A percentile compares a stretch with the other conserved stretches of the same genome.
phyloP scores from a whole-genome alignment of 2,797 vertebrate genomes.

The Yasuhikotakia modesta region DNA sequence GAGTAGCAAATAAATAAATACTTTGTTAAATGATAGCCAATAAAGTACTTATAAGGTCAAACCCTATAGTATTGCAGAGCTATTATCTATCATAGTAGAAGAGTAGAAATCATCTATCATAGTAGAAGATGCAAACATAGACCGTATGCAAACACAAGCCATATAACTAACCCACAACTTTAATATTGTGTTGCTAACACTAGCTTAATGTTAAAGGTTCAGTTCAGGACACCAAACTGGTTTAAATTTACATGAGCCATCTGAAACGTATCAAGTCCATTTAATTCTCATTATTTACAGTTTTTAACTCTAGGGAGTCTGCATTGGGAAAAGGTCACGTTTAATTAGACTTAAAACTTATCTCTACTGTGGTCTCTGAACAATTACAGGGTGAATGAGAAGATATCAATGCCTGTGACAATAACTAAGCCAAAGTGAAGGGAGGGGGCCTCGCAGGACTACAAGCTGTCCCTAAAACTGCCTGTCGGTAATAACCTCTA shows the following conservation, averaged over 20 bases:
- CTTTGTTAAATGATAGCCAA: not conserved
- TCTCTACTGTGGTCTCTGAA: slow-evolving; percentile 61
- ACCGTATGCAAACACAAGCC: no score
- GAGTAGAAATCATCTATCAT: not conserved
- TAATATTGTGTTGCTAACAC: no score
- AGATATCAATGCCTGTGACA: slow-evolving; percentile 57
- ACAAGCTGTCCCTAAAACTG: slow-evolving; percentile 49
- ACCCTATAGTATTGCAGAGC: not conserved
- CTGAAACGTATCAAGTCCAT: slow-evolving; percentile 61
- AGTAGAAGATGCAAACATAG: not conserved
- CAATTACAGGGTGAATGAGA: slow-evolving; percentile 64
- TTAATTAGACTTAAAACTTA: slow-evolving; percentile 71
- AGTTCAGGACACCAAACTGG: slow-evolving; percentile 10
- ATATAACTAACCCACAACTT: no score
- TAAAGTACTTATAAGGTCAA: not conserved
- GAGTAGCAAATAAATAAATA: not conserved
- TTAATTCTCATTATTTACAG: slow-evolving; percentile 63
- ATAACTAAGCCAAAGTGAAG: slow-evolving; percentile 49
- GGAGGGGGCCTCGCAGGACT: slow-evolving; percentile 40
- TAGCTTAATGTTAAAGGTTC: not conserved
- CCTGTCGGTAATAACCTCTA: slow-evolving; percentile 38
- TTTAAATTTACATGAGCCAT: not conserved
- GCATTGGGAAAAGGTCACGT: slow-evolving; percentile 68
- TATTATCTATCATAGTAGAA: no score
- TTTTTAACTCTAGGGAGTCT: slow-evolving; percentile 51